Conservation (phyloP, 1,140 invertebrate species). For the Nymphalis io region DNA sequence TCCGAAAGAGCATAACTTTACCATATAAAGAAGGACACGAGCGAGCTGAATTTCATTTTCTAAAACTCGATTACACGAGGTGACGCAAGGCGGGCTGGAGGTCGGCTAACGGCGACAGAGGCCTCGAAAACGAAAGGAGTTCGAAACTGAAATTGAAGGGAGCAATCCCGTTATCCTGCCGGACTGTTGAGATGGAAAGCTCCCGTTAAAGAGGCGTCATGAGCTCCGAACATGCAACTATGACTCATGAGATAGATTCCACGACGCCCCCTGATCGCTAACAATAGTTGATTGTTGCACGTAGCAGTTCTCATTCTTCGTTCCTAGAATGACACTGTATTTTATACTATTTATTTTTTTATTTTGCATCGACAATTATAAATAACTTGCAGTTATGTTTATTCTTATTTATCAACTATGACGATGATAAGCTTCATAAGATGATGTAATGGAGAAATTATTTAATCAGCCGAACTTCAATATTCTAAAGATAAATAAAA, state of each 20-base stretch:
- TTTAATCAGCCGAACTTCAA: too few relatives aligned
- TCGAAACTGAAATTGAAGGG: constrained; percentile 77
- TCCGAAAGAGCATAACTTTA: constrained; percentile 58
- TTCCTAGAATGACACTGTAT: not conserved
- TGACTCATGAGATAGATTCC: constrained; percentile 42
- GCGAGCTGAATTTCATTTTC: constrained; percentile 77
- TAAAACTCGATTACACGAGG: constrained; percentile 76
- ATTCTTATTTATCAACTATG: too few relatives aligned
- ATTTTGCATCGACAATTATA: too few relatives aligned
- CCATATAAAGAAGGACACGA: constrained; percentile 73
- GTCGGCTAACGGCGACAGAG: constrained; percentile 68
- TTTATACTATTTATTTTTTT: not conserved
- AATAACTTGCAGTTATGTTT: too few relatives aligned
- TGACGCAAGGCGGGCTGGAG: constrained; percentile 65
- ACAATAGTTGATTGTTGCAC: not conserved
- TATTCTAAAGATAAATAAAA: too few relatives aligned
- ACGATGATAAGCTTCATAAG: too few relatives aligned
- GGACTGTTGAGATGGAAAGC: constrained; percentile 69
- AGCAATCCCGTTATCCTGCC: constrained; percentile 73
- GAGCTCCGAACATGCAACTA: constrained; percentile 38
- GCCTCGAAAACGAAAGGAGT: constrained; percentile 74
- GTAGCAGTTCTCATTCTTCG: constrained; percentile 6
- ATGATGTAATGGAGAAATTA: too few relatives aligned
- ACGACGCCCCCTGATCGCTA: not conserved
- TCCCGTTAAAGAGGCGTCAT: constrained; percentile 64